phyloP scores from a whole-genome alignment of 1,140 invertebrate genomes.

The Bombus terrestris region DNA sequence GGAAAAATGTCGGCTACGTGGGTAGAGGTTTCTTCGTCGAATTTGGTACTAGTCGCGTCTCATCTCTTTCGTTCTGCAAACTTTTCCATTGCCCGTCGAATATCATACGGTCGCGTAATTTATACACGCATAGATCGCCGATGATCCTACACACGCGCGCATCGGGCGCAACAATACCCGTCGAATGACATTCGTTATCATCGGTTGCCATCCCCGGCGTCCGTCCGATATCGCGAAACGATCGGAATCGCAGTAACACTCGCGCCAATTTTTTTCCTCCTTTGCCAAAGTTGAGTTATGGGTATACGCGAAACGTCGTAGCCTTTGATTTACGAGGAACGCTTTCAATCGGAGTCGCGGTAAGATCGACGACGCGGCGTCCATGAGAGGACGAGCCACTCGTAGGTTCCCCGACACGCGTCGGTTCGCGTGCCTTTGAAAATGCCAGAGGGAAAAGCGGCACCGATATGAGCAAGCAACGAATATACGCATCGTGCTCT shows the following conservation, averaged over 20 bases:
- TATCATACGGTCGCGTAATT: conserved; percentile 6
- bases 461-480: conserved; percentile 39
- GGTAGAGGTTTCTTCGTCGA: not conserved
- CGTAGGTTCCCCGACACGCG: conserved; percentile 25
- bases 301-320: not conserved
- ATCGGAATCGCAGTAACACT: conserved; percentile 15
- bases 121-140: conserved; percentile 18
- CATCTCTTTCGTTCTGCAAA: not conserved
- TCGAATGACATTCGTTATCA: conserved; percentile 25
- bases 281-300: conserved; percentile 7
- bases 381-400: conserved; percentile 49
- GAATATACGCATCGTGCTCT: conserved; percentile 7
- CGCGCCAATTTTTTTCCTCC: not conserved
- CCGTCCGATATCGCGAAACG: conserved; percentile 21
- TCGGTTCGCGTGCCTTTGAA: conserved; percentile 39
- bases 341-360: conserved; percentile 10
- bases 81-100: not conserved
- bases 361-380: conserved; percentile 41
- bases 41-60: too few species aligned
- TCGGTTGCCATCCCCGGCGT: not conserved
- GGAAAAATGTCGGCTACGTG: too few species aligned
- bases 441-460: conserved; percentile 27
- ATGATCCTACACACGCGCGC: not conserved
- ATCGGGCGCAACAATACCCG: not conserved
- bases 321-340: conserved; percentile 20